Percentiles rank a stretch among this genome's conserved stretches.
These are phyloP conservation scores for Priocnemis perturbator DNA, from an alignment of 2,888 invertebrate species.

Conservation along the genomic window DNA sequence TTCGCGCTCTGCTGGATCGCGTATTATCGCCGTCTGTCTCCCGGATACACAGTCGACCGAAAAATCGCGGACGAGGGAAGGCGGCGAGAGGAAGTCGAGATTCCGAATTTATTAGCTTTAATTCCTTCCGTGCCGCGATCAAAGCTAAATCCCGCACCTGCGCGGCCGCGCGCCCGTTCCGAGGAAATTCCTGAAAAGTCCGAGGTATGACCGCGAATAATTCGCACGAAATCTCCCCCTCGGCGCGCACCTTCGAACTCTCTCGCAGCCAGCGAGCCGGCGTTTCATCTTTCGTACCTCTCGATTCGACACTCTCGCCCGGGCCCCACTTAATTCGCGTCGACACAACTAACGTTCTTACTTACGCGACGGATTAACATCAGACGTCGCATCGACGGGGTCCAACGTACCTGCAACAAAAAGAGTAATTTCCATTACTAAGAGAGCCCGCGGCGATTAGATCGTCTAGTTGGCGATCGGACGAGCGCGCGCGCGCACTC, in stretches of 20 bases:
- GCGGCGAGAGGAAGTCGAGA: conserved; percentile 17
- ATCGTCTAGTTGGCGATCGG: background rate
- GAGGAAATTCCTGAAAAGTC: conserved; percentile 18
- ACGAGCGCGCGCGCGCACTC: no score
- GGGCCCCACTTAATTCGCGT: no score
- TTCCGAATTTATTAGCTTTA: conserved; percentile 58
- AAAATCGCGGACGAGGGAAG: conserved; percentile 42
- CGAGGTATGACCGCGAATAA: conserved; percentile 1
- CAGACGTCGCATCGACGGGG: no score
- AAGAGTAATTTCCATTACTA: conserved; percentile 22
- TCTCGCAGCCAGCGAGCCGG: no score
- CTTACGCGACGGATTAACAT: no score
- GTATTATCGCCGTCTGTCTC: conserved; percentile 51
- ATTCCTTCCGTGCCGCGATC: conserved; percentile 55
- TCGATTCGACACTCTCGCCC: no score
- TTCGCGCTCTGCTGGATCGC: conserved; percentile 50
- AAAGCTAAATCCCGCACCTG: conserved; percentile 42
- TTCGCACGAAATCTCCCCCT: background rate
- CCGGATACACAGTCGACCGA: conserved; percentile 35
- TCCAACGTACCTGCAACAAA: conserved; percentile 63
- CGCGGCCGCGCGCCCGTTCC: conserved; percentile 17
- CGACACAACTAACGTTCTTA: no score
- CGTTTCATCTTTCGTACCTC: no score
- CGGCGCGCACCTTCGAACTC: no score
- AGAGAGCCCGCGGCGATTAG: conserved; percentile 1